Evolutionary conservation across 2,888 invertebrate species (phyloP).

Genomic region (Rambutsinella grinnellia): DNA sequence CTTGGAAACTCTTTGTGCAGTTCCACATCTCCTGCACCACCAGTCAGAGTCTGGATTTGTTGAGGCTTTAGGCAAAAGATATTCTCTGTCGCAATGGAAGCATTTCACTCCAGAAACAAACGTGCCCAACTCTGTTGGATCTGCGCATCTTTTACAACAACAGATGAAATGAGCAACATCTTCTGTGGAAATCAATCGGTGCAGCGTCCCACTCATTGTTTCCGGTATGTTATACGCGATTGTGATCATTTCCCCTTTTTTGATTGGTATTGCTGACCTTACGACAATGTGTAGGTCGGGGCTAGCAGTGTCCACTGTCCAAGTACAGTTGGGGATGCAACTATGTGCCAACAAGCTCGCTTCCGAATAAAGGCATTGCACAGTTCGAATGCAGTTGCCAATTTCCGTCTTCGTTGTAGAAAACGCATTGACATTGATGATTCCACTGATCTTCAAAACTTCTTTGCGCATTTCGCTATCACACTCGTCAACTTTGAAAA

Average conservation of each 20-base stretch:
- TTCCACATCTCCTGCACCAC: conserved; percentile 46
- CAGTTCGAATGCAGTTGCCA: conserved; percentile 20
- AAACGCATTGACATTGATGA: conserved; percentile 55
- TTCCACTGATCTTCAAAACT: conserved; percentile 39
- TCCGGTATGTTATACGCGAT: conserved; percentile 44
- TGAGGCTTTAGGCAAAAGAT: conserved; percentile 47
- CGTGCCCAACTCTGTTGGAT: conserved; percentile 41
- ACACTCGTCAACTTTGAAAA: conserved; percentile 20
- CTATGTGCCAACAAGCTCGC: conserved; percentile 46
- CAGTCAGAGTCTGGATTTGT: conserved; percentile 49
- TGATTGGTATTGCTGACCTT: conserved; percentile 29
- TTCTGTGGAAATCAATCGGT: conserved; percentile 37
- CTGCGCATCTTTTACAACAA: conserved; percentile 35
- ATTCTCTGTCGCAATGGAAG: conserved; percentile 41
- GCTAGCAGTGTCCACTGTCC: conserved; percentile 34
- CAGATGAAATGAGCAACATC: conserved; percentile 50
- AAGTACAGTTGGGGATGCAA: conserved; percentile 47
- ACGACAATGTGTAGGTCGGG: conserved; percentile 32
- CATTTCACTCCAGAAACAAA: conserved; percentile 57
- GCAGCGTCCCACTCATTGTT: conserved; percentile 43
- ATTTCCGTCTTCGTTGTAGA: conserved; percentile 44
- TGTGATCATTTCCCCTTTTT: conserved; percentile 40
- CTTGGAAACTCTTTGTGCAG: conserved; percentile 32
- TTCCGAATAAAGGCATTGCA: no score
- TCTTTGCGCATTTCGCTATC: conserved; percentile 6